Conservation (phyloP, 2,113 vertebrate species). For the Rhynchopsitta pachyrhyncha region DNA sequence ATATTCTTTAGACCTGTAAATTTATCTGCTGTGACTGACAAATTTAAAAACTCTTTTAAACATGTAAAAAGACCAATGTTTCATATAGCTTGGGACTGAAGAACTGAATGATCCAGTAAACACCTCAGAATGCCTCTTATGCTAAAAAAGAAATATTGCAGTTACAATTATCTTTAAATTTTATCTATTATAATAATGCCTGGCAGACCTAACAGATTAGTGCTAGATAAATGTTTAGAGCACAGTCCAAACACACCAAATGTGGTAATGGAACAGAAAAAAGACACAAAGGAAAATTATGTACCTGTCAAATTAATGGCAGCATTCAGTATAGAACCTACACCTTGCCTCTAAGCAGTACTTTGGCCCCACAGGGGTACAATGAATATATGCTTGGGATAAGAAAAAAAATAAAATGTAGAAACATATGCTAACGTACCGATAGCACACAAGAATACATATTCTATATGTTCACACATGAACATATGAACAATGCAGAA, state of each 20-base stretch:
- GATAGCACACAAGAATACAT: background rate
- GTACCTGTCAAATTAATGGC: background rate
- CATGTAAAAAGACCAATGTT: background rate
- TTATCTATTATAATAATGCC: background rate
- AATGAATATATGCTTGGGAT: background rate
- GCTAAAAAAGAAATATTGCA: background rate
- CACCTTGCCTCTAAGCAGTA: background rate
- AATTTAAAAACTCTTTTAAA: background rate
- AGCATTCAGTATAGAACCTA: background rate
- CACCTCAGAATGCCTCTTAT: background rate
- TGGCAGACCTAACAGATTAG: background rate
- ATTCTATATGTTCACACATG: background rate
- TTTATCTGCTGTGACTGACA: background rate
- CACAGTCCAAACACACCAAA: background rate
- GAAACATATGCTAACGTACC: background rate
- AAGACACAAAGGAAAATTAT: background rate
- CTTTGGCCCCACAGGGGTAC: background rate
- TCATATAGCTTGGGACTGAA: background rate
- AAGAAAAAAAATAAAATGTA: background rate
- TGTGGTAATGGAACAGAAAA: background rate
- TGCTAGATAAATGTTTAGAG: background rate
- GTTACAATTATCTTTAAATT: background rate
- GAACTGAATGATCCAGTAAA: background rate
- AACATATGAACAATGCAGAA: background rate
- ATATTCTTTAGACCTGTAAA: background rate